phyloP scores from a whole-genome alignment of 2,888 invertebrate genomes.

The Lycophotia porphyrea region DNA sequence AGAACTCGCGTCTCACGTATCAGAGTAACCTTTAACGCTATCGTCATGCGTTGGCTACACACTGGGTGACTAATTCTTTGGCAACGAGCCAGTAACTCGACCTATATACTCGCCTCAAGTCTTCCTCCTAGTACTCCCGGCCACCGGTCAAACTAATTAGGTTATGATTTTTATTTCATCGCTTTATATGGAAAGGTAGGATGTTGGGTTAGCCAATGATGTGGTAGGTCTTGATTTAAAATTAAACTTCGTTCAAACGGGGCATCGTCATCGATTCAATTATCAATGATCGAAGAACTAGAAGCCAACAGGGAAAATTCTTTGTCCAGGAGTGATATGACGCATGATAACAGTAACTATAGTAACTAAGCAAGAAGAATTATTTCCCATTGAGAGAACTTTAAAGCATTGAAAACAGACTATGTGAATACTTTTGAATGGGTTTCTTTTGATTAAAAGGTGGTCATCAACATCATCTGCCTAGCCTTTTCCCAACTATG shows the following conservation, averaged over 20 bases:
- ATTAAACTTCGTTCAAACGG: background rate
- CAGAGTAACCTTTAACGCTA: slow-evolving; percentile 83
- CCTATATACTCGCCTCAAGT: slow-evolving; percentile 84
- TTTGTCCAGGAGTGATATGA: background rate
- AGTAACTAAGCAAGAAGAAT: background rate
- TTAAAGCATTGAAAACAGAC: background rate
- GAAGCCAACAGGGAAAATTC: background rate
- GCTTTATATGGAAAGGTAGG: slow-evolving; percentile 71
- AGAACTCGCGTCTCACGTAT: slow-evolving; percentile 67
- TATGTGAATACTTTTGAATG: background rate
- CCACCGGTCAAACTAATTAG: slow-evolving; percentile 80
- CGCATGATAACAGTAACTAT: background rate
- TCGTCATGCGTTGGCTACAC: slow-evolving; percentile 81
- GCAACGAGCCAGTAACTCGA: slow-evolving; percentile 85
- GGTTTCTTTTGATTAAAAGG: background rate
- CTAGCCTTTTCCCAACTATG: no score
- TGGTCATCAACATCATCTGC: no score
- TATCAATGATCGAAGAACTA: background rate
- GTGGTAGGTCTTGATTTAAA: slow-evolving; percentile 10
- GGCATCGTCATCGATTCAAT: background rate
- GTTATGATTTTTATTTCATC: slow-evolving; percentile 76
- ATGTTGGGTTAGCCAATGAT: slow-evolving; percentile 17
- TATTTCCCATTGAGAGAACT: background rate
- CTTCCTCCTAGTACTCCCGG: slow-evolving; percentile 82
- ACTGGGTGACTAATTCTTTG: slow-evolving; percentile 84